phyloP scores from a whole-genome alignment of 2,113 vertebrate genomes.

The Pachycephala philippinensis region DNA sequence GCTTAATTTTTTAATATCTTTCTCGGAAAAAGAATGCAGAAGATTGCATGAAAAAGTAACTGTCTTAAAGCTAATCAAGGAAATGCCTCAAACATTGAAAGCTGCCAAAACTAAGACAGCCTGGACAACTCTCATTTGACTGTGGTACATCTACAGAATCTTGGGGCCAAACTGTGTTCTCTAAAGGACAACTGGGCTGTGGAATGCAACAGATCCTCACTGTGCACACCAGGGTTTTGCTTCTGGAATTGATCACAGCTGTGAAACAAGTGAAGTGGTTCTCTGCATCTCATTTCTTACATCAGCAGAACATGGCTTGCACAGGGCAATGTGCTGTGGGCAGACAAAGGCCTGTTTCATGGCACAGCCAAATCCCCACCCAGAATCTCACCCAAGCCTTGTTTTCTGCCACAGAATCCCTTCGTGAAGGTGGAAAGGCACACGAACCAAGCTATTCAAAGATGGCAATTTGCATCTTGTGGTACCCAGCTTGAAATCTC shows the following conservation, averaged over 20 bases:
- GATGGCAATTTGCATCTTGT: neutral
- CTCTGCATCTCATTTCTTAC: neutral
- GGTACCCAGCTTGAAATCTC: neutral
- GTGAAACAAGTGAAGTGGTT: neutral
- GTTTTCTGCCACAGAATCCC: neutral
- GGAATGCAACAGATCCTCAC: rapidly evolving
- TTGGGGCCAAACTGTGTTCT: neutral
- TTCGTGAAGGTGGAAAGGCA: neutral
- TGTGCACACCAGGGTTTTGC: neutral
- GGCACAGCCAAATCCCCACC: rapidly evolving
- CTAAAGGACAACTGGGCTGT: neutral
- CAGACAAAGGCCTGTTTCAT: neutral
- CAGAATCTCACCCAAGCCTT: neutral
- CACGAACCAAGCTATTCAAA: neutral
- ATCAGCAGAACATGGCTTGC: neutral
- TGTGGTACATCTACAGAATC: neutral
- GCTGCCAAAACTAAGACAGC: neutral
- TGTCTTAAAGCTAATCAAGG: neutral
- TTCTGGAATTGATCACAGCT: neutral
- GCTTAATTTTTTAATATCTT: neutral
- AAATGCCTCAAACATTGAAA: neutral
- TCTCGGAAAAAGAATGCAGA: neutral
- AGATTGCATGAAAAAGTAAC: neutral
- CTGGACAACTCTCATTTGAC: neutral
- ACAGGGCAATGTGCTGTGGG: rapidly evolving